These are phyloP conservation scores for Ceryle rudis DNA, from an alignment of 2,797 vertebrate species.

Conservation along the genomic window DNA sequence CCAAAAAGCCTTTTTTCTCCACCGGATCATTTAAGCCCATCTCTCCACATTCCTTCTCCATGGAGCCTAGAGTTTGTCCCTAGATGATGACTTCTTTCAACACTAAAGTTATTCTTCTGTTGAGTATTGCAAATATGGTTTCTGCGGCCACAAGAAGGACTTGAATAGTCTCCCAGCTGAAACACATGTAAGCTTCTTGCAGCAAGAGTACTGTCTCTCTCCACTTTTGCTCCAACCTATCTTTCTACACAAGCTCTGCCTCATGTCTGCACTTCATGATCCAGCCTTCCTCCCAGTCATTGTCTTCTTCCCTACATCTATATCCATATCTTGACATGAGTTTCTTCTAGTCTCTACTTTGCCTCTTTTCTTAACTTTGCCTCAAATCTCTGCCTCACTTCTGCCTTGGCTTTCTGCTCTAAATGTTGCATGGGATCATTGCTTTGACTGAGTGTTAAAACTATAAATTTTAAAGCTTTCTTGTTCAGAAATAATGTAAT, in stretches of 20 bases:
- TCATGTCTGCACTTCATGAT: neutral
- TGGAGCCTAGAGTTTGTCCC: neutral
- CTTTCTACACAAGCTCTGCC: neutral
- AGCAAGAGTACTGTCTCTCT: neutral
- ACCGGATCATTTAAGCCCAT: neutral
- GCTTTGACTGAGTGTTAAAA: neutral
- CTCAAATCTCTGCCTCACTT: neutral
- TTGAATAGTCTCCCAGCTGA: neutral
- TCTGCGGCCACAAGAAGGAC: neutral
- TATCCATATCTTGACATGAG: neutral
- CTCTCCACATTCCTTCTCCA: neutral
- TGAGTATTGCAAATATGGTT: neutral
- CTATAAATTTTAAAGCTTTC: neutral
- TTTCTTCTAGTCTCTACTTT: neutral
- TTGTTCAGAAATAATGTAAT: neutral
- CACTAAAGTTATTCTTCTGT: neutral
- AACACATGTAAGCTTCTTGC: neutral
- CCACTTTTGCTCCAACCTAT: neutral
- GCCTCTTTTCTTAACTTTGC: neutral
- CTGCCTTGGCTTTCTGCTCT: neutral
- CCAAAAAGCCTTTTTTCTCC: neutral
- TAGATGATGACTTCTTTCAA: rapidly evolving
- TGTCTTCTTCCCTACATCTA: neutral
- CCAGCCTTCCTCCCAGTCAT: rapidly evolving
- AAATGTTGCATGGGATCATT: rapidly evolving